Conservation (phyloP, 2,797 vertebrate species). For the Percopsis omiscomaycus region DNA sequence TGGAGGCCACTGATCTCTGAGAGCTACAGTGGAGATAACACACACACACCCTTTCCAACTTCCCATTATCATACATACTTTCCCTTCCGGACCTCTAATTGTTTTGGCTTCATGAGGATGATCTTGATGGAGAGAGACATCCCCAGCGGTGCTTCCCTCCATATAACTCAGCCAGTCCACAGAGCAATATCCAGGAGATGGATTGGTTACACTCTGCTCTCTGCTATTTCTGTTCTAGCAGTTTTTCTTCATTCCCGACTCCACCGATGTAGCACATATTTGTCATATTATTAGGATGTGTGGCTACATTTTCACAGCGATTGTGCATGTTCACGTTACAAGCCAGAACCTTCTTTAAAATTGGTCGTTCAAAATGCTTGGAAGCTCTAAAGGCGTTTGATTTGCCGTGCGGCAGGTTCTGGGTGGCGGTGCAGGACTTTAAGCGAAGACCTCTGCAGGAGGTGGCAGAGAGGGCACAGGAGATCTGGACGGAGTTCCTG, state of each 20-base stretch:
- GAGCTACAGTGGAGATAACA: constrained; percentile 19
- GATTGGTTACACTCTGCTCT: constrained; percentile 15
- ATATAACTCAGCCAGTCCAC: constrained; percentile 41
- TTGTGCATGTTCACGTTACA: too few relatives aligned
- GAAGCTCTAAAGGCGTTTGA: background rate
- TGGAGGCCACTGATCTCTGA: constrained; percentile 36
- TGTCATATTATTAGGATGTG: too few relatives aligned
- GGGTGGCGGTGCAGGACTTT: constrained; percentile 94
- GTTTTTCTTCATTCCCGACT: too few relatives aligned
- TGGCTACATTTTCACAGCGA: too few relatives aligned
- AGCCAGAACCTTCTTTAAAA: too few relatives aligned
- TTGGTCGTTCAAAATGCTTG: too few relatives aligned
- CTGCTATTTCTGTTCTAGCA: constrained; percentile 15
- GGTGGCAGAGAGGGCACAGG: constrained; percentile 86
- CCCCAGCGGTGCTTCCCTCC: constrained; percentile 50
- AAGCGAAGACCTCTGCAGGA: constrained; percentile 93
- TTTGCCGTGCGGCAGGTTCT: constrained; percentile 80
- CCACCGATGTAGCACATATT: too few relatives aligned
- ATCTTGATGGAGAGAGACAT: constrained; percentile 33
- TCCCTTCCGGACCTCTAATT: constrained; percentile 55
- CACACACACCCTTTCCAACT: constrained; percentile 16
- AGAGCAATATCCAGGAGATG: constrained; percentile 60
- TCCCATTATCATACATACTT: constrained; percentile 8
- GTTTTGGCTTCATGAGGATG: constrained; percentile 59
- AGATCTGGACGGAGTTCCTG: constrained; percentile 97